Base-by-base conservation (phyloP, 2,113 vertebrate genomes). In the Haemorhous mexicanus region DNA sequence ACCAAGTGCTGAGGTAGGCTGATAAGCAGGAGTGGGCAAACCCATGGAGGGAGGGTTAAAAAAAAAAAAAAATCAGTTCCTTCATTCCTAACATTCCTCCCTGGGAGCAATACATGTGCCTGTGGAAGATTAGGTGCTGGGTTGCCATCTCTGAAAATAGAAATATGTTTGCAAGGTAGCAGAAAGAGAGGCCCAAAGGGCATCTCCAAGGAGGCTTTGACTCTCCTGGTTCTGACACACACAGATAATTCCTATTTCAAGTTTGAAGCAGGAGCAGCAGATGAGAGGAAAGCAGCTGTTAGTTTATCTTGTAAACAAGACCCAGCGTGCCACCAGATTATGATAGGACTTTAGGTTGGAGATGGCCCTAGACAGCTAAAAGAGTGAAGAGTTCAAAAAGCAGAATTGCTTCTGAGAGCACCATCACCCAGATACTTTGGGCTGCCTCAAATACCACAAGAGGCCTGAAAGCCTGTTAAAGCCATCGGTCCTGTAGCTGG, bases 281-380 rank as follows among this genome's bases (percentile, higher is more conserved):
- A 85, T 95, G 91, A 95, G 84, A 94, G 87, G 82, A 95, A 95
- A 86, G 76, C 85, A 90, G 85, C 68, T 96, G 92, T 80, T 95
- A 63, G 72, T 94, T 92, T 94, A 96, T 96, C 93, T 94, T 94
- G 92, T 93, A 95, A 96, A 89, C 93, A 94, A 88, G 85, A 56
- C 69, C 83, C 73, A 73, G 73, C 3, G 0, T 75, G 79, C 73
- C 79, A 93, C 83, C 49, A 92, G 93, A 91, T 96, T 95, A 90
- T 69, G 58, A 58, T 33, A 87, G 69, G n/a, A 62, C 79, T 90
- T 88, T 1, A 1, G 56, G 49, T 56, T 90, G 73, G 68, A 77
- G 76, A 37, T 75, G 69, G 84, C 47, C 83, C 37, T 75, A 81
- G 49, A 93, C 52, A 84, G 55, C 59, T 92, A 52, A 86, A 91